phyloP scores from a whole-genome alignment of 1,140 invertebrate species.

The Leptinotarsa undecemlineata region DNA sequence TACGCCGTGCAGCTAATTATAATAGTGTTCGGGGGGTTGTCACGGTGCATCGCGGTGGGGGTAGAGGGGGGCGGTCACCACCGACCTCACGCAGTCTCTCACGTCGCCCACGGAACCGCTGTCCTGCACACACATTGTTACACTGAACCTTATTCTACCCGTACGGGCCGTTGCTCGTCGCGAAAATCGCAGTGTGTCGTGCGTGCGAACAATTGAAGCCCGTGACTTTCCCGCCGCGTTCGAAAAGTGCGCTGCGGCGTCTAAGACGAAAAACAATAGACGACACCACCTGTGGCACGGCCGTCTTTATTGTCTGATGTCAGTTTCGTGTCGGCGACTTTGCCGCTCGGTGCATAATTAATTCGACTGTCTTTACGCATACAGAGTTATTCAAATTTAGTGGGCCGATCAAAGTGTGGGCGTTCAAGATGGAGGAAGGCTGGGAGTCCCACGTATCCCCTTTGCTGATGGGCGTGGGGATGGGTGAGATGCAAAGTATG shows the following conservation, averaged over 20 bases:
- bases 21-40: constrained; percentile 49
- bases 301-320: constrained; percentile 10
- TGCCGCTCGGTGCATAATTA: constrained; percentile 11
- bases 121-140: constrained; percentile 47
- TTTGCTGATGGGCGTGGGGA: constrained; percentile 53
- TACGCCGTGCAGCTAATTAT: constrained; percentile 48
- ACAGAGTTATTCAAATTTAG: constrained; percentile 20
- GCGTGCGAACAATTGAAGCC: constrained; percentile 6
- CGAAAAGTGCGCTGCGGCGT: neutral
- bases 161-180: constrained; percentile 23
- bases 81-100: constrained; percentile 55
- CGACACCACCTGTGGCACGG: constrained; percentile 18
- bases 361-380: constrained; percentile 21
- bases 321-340: neutral
- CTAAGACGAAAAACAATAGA: constrained; percentile 17
- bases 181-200: neutral
- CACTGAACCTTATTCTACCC: constrained; percentile 44
- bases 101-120: constrained; percentile 49
- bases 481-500: constrained; percentile 47
- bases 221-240: neutral
- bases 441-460: constrained; percentile 55
- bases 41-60: constrained; percentile 48
- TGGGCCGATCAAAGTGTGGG: constrained; percentile 22
- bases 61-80: constrained; percentile 53
- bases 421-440: constrained; percentile 53